Evolutionary conservation across 1,140 invertebrate species (phyloP), one percentile per base, ranked within the genome.

Genomic region (Acyrthosiphon pisum): DNA sequence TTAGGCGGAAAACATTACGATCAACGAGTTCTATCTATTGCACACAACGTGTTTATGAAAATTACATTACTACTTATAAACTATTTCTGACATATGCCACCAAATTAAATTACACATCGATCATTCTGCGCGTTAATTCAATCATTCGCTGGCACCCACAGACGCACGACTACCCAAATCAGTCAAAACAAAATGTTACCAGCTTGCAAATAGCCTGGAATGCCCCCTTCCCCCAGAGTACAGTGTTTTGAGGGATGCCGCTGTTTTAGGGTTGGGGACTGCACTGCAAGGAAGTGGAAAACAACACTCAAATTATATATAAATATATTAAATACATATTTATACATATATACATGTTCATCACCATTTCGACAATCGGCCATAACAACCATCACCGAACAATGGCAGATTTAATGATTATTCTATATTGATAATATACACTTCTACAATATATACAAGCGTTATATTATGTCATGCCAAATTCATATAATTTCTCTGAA

Each of bases 161-260:
- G 6, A 88, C 48, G 35, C n/a, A 35, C 30, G 9, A 48, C 7
- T 7, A n/a, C 26, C 8, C 4, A n/a, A 88, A 35, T 23, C 46
- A 88, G 86, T 88, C 86, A 88, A 53, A 88, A 88, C 48, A 50
- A 88, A 48, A 50, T 88, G n/a, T 88, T 22, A 88, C n/a, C 30
- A 20, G 14, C 6, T 26, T 84, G 11, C 84, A 86, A 46, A 86
- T 86, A 46, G 41, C 11, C 26, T 44, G 26, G 3, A 86, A 86
- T 86, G 3, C 11, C 83, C 53, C n/a, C 30, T n/a, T n/a, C 18
- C n/a, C n/a, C 18, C 2, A 30, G 30, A 87, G 48, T 41, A 4
- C 3, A 50, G n/a, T 11, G 9, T 50, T 88, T 18, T n/a, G 46
- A 88, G 48, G 46, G 86, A 50, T 88, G 86, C 2, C 11, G 53